Base-by-base conservation (phyloP, 2,888 invertebrate species). In the Aricia artaxerxes region DNA sequence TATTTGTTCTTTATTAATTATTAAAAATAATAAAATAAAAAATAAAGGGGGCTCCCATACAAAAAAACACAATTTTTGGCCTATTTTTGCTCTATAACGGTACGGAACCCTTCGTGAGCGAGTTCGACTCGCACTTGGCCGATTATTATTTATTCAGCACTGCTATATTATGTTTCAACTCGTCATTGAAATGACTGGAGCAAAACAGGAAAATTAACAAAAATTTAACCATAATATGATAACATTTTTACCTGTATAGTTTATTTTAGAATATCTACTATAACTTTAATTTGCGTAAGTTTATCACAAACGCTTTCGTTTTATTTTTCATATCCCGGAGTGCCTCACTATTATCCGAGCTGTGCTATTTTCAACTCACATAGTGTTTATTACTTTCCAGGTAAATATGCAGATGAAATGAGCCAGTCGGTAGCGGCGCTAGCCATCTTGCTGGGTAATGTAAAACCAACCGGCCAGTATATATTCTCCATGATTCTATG, bases 331-430 rank as follows among this genome's bases (percentile, higher is more conserved):
- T 69, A 69, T 69, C 38, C 35, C 4, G 35, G 69, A 38, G 35
- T 35, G 16, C 4, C 35, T 69, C 69, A 69, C 9, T 31, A 69
- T 69, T 69, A 69, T 69, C 35, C 69, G 35, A 69, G 35, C 69
- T 38, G 60, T 77, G 40, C 40, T 72, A 64, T 78, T 78, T 80
- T 80, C 75, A 73, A 73, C 73, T 79, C 79, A 79, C 16, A 31
- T 24, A 78, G 31, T 78, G 49, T 72, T 79, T 81, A 85, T 87
- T 88, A 84, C 83, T 86, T 85, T 84, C 79, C 89, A 89, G 87
- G 87, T 89, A 88, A 83, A 86, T 86, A 84, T 81, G 83, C 83
- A 81, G 83, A 82, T 83, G 83, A 83, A 82, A 80, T 81, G 82
- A 79, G 82, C 81, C 81, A 81, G 80, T 80, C 81, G 80, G 83